These are phyloP conservation scores for Benitochromis conjunctus DNA, from an alignment of 2,113 vertebrate species.

Conservation along the genomic window DNA sequence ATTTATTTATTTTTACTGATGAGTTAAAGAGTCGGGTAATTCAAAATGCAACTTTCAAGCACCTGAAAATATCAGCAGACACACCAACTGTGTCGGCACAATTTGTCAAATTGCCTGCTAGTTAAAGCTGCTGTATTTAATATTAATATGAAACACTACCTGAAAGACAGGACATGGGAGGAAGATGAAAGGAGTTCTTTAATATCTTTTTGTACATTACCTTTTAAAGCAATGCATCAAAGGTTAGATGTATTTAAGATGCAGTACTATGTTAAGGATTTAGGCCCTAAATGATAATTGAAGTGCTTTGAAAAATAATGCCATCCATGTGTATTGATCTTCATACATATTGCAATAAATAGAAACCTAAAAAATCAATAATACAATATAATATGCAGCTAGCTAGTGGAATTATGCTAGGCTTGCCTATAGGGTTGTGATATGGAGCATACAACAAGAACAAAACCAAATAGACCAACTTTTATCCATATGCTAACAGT, in stretches of 20 bases:
- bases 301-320: neutral
- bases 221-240: neutral
- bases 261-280: neutral
- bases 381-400: neutral
- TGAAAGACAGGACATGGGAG: neutral
- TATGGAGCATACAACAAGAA: neutral
- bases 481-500: neutral
- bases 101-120: neutral
- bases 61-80: neutral
- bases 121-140: neutral
- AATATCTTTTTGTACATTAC: neutral
- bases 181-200: neutral
- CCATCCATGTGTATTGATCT: neutral
- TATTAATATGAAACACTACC: neutral
- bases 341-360: neutral
- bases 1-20: no score
- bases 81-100: rapidly evolving
- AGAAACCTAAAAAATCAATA: neutral
- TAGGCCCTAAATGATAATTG: neutral
- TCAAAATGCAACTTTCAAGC: neutral
- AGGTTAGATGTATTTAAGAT: neutral
- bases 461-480: neutral
- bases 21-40: neutral
- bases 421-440: neutral
- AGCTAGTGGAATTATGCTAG: rapidly evolving